Evolutionary conservation across 2,888 invertebrate species (phyloP), one percentile per base, ranked within the genome.

Genomic region (Dichetophora obliterata): DNA sequence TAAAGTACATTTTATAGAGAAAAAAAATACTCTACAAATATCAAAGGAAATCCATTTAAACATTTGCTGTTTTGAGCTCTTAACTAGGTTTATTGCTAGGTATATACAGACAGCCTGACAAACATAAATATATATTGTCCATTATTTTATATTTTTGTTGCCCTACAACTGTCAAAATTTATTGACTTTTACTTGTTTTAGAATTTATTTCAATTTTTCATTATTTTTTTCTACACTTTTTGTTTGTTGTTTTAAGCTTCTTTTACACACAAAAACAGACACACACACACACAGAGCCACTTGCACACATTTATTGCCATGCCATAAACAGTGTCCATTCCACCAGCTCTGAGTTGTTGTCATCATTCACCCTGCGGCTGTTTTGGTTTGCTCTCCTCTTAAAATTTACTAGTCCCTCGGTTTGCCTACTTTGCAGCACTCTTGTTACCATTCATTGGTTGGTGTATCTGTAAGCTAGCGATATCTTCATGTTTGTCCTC

Each of bases 101-200:
- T 43, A 43, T 14, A 43, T 43, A 43, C 43, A 43, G 43, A 43
- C 24, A 24, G 22, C 4, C 37, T 6, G 37, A 37, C 37, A 37
- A 8, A 37, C 37, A 37, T 37, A 37, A 8, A 16, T 72, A 3
- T 16, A 31, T 57, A 19, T 57, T 72, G 61, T 52, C 14, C 4
- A 19, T 24, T 54, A 27, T 57, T n/a, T n/a, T n/a, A 16, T 19
- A 37, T 57, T 31, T n/a, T 52, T 9, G 48, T 63, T 63, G 52
- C 50, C 19, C 19, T 48, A 70, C 37, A 69, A 52, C 52, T 70
- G 63, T 52, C 70, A 52, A 63, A 75, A 63, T 71, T 70, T 70
- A 70, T 75, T 52, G 50, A 63, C 63, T 70, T 71, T 54, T 75
- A 65, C 70, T 63, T 37, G 57, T 59, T 69, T 61, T 59, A 68